Evolutionary conservation across 2,797 vertebrate genomes (phyloP).

Genomic region (Neosilurus hyrtlii): DNA sequence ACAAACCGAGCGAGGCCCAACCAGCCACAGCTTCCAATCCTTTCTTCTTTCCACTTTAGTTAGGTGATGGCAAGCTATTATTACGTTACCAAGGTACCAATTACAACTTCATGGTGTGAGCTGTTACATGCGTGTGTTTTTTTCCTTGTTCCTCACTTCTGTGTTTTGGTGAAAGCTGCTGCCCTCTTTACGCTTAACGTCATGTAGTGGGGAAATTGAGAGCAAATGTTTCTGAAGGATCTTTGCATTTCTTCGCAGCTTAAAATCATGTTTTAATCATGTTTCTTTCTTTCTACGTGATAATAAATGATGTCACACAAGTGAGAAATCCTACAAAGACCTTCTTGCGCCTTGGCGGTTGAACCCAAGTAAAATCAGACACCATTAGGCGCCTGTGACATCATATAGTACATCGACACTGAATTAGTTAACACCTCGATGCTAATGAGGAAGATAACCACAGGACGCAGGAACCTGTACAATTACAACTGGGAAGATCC

Average conservation of each 20-base stretch:
- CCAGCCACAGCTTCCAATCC: not conserved
- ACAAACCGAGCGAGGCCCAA: conserved; percentile 7
- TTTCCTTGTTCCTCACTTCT: not conserved
- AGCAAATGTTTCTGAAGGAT: conserved; percentile 42
- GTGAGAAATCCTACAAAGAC: conserved; percentile 61
- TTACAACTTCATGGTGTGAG: conserved; percentile 5
- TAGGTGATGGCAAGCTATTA: conserved; percentile 20
- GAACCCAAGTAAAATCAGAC: conserved; percentile 61
- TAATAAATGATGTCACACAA: conserved; percentile 65
- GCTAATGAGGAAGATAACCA: not conserved
- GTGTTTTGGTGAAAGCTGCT: not conserved
- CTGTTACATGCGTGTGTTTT: not conserved
- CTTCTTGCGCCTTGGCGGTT: conserved; percentile 56
- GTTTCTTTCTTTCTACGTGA: conserved; percentile 58
- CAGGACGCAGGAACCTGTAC: not conserved
- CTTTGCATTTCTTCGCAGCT: conserved; percentile 54
- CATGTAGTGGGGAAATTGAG: conserved; percentile 45
- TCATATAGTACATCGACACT: conserved; percentile 56
- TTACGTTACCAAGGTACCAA: conserved; percentile 26
- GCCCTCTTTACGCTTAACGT: not conserved
- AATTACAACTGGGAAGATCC: not conserved
- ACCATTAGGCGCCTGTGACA: conserved; percentile 64
- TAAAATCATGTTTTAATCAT: conserved; percentile 65
- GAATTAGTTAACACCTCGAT: conserved; percentile 49
- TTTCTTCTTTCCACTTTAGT: not conserved